A percentile compares a stretch with the other conserved stretches of the same genome.
Evolutionary conservation across 2,113 vertebrate genomes (phyloP).

Genomic region (Hystrix cristata): DNA sequence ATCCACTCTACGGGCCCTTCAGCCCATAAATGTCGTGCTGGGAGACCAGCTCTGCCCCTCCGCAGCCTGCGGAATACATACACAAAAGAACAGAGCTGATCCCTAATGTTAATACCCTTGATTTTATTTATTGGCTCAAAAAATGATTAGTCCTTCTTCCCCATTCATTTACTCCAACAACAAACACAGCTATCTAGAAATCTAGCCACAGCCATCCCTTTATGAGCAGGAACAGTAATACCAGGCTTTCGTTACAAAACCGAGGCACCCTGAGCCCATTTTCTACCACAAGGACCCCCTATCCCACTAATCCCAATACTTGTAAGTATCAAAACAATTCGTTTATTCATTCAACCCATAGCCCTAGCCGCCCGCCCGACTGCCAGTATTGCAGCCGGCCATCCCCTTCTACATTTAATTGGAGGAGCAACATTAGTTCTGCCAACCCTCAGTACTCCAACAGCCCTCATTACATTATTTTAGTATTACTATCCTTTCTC

Average conservation of each 20-base stretch:
- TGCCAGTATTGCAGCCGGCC: background rate
- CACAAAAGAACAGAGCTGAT: background rate
- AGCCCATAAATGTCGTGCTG: no score
- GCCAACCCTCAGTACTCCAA: accelerated
- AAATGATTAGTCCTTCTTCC: background rate
- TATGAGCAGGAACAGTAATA: accelerated
- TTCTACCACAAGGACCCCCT: background rate
- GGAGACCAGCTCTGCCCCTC: no score
- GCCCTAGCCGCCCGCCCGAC: background rate
- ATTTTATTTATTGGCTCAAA: background rate
- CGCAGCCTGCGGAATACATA: no score
- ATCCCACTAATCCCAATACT: background rate
- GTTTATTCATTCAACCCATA: background rate
- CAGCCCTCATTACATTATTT: background rate
- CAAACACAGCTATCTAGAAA: background rate
- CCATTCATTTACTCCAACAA: background rate
- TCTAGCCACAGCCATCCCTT: background rate
- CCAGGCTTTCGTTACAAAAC: accelerated
- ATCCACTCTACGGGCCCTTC: background rate
- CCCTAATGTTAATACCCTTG: background rate
- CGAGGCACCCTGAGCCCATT: accelerated
- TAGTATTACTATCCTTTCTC: background rate
- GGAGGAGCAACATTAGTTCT: background rate
- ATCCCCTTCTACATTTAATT: slow-evolving; percentile 48
- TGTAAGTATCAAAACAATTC: background rate